Evolutionary conservation across 1,140 invertebrate genomes (phyloP).

Genomic region (Heliothis subflexa): DNA sequence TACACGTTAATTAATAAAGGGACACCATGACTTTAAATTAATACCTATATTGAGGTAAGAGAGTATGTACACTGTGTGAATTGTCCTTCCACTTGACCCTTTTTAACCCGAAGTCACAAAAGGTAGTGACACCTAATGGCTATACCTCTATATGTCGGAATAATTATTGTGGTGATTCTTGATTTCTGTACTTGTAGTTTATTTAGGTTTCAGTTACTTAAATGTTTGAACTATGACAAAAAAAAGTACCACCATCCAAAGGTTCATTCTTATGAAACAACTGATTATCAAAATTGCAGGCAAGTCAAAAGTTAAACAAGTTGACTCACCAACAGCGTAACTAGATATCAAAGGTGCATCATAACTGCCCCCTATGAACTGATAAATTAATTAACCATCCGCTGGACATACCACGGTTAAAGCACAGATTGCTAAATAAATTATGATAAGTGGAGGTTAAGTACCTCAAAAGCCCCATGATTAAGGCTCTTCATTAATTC

Average conservation of each 20-base stretch:
- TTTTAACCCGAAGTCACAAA: background rate
- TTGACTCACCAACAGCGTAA: too few species aligned
- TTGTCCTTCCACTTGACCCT: slow-evolving; percentile 4
- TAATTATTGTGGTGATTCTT: background rate
- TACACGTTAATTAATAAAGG: slow-evolving; percentile 58
- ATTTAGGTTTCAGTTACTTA: background rate
- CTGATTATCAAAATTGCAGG: too few species aligned
- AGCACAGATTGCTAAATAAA: too few species aligned
- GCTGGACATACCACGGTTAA: too few species aligned
- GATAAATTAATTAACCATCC: too few species aligned
- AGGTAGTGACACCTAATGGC: background rate
- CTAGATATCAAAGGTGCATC: too few species aligned
- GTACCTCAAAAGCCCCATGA: too few species aligned
- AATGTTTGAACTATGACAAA: background rate
- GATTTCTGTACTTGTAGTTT: background rate
- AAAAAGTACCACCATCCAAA: background rate
- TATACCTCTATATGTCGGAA: background rate
- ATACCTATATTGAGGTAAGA: background rate
- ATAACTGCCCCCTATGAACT: too few species aligned
- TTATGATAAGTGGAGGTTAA: too few species aligned
- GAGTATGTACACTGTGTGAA: background rate
- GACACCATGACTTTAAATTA: slow-evolving; percentile 50
- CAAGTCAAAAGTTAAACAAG: too few species aligned
- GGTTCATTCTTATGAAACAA: background rate
- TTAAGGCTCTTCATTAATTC: too few species aligned